These are phyloP conservation scores for Ornithoptera alexandrae DNA, from an alignment of 2,888 invertebrate species.

Conservation along the genomic window DNA sequence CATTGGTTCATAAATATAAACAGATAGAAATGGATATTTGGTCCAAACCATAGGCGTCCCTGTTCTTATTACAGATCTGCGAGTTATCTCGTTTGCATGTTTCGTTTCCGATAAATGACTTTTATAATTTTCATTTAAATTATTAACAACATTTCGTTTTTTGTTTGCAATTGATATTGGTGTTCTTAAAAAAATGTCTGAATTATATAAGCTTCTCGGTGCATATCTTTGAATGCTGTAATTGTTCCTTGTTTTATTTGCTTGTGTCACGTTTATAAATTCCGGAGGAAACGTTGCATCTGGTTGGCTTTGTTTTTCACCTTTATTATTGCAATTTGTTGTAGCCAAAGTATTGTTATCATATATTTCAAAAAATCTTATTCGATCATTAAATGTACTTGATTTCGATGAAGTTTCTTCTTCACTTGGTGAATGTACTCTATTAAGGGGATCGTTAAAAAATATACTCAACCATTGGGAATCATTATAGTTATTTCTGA, in stretches of 20 bases:
- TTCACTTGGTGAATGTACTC: background rate
- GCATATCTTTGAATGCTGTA: background rate
- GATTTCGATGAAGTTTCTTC: slow-evolving; percentile 13
- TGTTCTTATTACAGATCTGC: background rate
- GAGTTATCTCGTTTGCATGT: background rate
- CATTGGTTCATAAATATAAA: slow-evolving; percentile 63
- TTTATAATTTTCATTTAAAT: slow-evolving; percentile 19
- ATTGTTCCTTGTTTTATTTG: background rate
- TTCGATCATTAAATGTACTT: slow-evolving; percentile 50
- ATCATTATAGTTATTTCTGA: slow-evolving; percentile 17
- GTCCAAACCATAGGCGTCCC: slow-evolving; percentile 45
- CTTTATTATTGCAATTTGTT: background rate
- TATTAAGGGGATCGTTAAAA: slow-evolving; percentile 25
- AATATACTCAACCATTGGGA: slow-evolving; percentile 23
- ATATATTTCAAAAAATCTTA: slow-evolving; percentile 69
- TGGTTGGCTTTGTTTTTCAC: background rate
- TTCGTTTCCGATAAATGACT: slow-evolving; percentile 7
- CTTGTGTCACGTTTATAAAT: slow-evolving; percentile 3
- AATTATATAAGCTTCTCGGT: background rate
- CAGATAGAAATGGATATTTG: slow-evolving; percentile 60
- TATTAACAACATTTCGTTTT: slow-evolving; percentile 33
- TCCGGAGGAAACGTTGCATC: background rate
- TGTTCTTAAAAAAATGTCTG: slow-evolving; percentile 28
- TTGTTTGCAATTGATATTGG: slow-evolving; percentile 32
- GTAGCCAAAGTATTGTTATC: slow-evolving; percentile 49